Conservation (phyloP, 1,140 invertebrate genomes). For the Neoseiulus cucumeris region DNA sequence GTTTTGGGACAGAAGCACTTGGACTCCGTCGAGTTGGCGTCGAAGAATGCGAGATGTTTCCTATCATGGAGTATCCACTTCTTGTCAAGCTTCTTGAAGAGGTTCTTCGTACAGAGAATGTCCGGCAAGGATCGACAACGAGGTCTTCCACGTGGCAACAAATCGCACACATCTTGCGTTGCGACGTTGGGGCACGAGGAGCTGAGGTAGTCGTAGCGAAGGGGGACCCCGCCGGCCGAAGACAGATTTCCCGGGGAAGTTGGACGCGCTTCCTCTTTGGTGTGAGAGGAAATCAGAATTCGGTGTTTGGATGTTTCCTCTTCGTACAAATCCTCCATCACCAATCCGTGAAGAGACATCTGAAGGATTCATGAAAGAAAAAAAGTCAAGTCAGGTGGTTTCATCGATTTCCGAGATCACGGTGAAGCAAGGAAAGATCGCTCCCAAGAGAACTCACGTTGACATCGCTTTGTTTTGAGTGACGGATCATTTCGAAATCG, state of each 20-base stretch:
- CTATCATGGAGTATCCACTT: background rate
- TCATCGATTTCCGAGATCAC: no score
- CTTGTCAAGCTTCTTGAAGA: background rate
- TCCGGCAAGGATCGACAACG: background rate
- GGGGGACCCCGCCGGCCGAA: background rate
- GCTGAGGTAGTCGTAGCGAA: background rate
- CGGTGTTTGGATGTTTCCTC: slow-evolving; percentile 51
- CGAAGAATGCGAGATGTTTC: no score
- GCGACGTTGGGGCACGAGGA: background rate
- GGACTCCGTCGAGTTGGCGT: no score
- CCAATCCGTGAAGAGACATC: slow-evolving; percentile 53
- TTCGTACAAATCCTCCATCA: slow-evolving; percentile 68
- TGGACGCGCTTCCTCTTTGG: slow-evolving; percentile 15
- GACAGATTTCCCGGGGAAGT: background rate
- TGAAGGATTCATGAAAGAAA: slow-evolving; percentile 24
- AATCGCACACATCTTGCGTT: background rate
- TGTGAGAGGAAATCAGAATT: slow-evolving; percentile 47
- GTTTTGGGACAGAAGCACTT: background rate
- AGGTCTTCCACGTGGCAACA: background rate
- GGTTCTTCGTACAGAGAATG: slow-evolving; percentile 1
- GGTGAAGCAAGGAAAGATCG: background rate
- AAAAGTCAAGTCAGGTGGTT: no score
- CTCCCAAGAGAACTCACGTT: background rate
- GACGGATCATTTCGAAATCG: slow-evolving; percentile 1
- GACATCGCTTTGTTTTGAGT: background rate